Evolutionary conservation across 2,888 invertebrate genomes (phyloP).

Genomic region (Deroplatys truncata): DNA sequence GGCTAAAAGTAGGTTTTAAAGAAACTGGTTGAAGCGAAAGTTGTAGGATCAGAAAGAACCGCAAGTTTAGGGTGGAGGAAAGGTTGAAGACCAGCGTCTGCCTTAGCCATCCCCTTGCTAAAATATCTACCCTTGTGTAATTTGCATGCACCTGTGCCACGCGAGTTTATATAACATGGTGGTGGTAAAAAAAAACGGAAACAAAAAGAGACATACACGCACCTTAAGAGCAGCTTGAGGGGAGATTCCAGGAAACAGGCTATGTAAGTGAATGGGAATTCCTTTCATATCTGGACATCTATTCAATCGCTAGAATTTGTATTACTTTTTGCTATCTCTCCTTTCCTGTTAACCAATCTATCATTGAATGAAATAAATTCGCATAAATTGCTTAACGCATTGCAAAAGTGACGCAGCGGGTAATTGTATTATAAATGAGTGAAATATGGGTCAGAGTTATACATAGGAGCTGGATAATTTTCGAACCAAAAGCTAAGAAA

Average conservation of each 20-base stretch:
- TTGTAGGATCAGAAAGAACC: neutral
- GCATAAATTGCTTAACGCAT: no score
- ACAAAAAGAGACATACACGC: neutral
- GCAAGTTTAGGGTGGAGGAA: no score
- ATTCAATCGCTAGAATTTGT: neutral
- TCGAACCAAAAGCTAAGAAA: no score
- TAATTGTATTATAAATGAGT: no score
- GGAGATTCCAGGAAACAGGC: neutral
- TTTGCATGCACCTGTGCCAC: constrained; percentile 11
- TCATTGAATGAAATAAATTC: neutral
- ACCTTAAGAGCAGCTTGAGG: neutral
- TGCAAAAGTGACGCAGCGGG: no score
- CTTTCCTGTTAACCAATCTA: neutral
- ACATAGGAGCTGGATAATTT: no score
- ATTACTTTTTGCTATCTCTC: neutral
- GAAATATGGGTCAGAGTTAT: no score
- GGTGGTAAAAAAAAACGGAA: neutral
- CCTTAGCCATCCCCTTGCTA: neutral
- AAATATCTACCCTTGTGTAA: neutral
- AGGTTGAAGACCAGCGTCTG: neutral
- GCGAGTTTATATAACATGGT: neutral
- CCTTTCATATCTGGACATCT: neutral
- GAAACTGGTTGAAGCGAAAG: neutral
- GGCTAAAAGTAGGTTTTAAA: neutral
- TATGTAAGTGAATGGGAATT: neutral